Conservation (phyloP, 2,888 invertebrate species). For the Scaptomyza reducta region DNA sequence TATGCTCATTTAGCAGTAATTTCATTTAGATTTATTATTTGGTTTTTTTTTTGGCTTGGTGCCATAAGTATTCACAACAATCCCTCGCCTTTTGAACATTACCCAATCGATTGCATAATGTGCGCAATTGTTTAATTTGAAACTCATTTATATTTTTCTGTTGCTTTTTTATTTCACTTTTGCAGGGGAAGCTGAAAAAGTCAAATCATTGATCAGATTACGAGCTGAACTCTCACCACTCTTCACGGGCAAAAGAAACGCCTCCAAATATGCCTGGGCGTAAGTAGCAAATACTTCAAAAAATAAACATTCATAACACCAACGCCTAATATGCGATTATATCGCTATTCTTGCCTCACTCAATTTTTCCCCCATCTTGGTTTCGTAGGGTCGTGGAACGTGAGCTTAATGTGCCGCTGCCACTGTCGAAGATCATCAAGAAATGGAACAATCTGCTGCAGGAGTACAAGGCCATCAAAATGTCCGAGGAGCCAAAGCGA, state of each 20-base stretch:
- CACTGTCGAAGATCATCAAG: slow-evolving; percentile 84
- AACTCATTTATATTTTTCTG: slow-evolving; percentile 23
- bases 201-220: slow-evolving; percentile 84
- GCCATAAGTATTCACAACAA: slow-evolving; percentile 18
- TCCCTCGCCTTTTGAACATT: slow-evolving; percentile 22
- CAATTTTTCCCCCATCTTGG: background rate
- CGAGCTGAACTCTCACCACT: slow-evolving; percentile 84
- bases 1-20: slow-evolving; percentile 14
- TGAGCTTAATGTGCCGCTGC: slow-evolving; percentile 84
- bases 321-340: slow-evolving; percentile 30
- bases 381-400: slow-evolving; percentile 83
- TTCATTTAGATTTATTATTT: slow-evolving; percentile 8
- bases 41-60: background rate
- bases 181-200: slow-evolving; percentile 85
- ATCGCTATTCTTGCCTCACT: slow-evolving; percentile 17
- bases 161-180: slow-evolving; percentile 17
- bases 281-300: slow-evolving; percentile 79
- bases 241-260: slow-evolving; percentile 85
- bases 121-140: slow-evolving; percentile 48
- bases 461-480: slow-evolving; percentile 85
- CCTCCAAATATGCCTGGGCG: slow-evolving; percentile 85
- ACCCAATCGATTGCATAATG: slow-evolving; percentile 44
- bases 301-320: slow-evolving; percentile 10
- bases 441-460: slow-evolving; percentile 85
- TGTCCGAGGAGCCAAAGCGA: slow-evolving; percentile 84